Percentiles rank a stretch among this genome's conserved stretches.
Conservation (phyloP, 1,140 invertebrate species). For the Meteorus sp. region DNA sequence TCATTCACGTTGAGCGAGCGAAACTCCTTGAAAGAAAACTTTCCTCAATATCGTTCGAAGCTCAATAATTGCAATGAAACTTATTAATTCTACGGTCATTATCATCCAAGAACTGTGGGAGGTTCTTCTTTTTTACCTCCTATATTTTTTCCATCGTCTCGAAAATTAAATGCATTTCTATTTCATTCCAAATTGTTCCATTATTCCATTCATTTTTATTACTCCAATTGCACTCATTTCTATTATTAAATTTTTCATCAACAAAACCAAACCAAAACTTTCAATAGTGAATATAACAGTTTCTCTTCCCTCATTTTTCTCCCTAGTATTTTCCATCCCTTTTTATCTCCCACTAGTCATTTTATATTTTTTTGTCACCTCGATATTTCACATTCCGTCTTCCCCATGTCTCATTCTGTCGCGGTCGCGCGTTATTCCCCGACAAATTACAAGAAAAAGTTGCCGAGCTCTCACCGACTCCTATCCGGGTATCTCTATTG, state of each 20-base stretch:
- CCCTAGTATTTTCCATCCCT: conserved; percentile 42
- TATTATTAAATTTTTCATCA: too few species aligned
- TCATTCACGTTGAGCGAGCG: too few species aligned
- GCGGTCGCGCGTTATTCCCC: conserved; percentile 25
- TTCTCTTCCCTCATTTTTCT: too few species aligned
- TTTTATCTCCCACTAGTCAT: conserved; percentile 32
- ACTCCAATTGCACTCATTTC: too few species aligned
- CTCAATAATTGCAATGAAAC: conserved; percentile 20
- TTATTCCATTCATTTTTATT: too few species aligned
- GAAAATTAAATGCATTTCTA: too few species aligned
- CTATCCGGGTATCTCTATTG: conserved; percentile 33
- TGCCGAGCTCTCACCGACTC: conserved; percentile 31
- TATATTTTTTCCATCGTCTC: too few species aligned
- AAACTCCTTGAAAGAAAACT: neutral
- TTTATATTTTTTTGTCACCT: conserved; percentile 30
- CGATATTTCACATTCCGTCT: conserved; percentile 17
- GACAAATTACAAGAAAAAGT: conserved; percentile 39
- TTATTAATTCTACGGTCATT: too few species aligned
- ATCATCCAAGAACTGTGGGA: too few species aligned
- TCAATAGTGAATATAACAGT: too few species aligned
- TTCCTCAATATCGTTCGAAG: neutral
- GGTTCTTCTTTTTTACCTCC: neutral
- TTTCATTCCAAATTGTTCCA: too few species aligned
- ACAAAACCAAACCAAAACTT: too few species aligned
- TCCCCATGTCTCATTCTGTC: conserved; percentile 18